Evolutionary conservation across 2,113 vertebrate genomes (phyloP), one percentile per base, ranked within the genome.

Genomic region (Ovis canadensis): DNA sequence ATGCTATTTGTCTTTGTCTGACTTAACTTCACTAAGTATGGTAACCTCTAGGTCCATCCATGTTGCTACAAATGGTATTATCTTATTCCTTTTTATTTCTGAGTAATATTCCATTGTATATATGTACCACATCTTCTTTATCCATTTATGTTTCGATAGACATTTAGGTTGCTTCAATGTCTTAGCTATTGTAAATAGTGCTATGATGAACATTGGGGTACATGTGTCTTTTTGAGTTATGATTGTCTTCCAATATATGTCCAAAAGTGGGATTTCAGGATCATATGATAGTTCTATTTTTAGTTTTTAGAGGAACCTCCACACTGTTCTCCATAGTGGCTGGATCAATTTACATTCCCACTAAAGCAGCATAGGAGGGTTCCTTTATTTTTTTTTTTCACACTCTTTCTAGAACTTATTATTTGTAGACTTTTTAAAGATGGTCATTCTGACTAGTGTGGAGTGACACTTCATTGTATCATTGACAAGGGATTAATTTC

Each of bases 361-460:
- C 17, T 52, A 81, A 50, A 81, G 11, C 9, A 33, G 78, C 31
- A 31, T 50, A 81, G 78, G 31, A 21, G 17, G 10, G 29, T 33
- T 33, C 5, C 9, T 27, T 78, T 81, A 1, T 50, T 50, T 33
- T 10, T 29, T 9, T 50, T 12, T 1, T 0, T 3, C 16, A 52
- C 10, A 81, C 29, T 50, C 48, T 81, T 31, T 81, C 45, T 5
- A 81, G 45, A 1, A 81, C 5, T 33, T 81, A 50, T 52, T 81
- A 50, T 33, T 52, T 81, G 17, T 81, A 81, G 78, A 52, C 45
- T 33, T 52, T 52, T 81, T 21, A 50, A 21, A 33, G 48, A 33
- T 52, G 31, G 9, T 17, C 78, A 81, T 52, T 81, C 9, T 81
- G 17, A 52, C 45, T 33, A 31, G 10, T 21, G 17, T 81, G 48